Evolutionary conservation across 2,113 vertebrate genomes (phyloP), one percentile per base, ranked within the genome.

Genomic region (Thryonomys swinderianus): DNA sequence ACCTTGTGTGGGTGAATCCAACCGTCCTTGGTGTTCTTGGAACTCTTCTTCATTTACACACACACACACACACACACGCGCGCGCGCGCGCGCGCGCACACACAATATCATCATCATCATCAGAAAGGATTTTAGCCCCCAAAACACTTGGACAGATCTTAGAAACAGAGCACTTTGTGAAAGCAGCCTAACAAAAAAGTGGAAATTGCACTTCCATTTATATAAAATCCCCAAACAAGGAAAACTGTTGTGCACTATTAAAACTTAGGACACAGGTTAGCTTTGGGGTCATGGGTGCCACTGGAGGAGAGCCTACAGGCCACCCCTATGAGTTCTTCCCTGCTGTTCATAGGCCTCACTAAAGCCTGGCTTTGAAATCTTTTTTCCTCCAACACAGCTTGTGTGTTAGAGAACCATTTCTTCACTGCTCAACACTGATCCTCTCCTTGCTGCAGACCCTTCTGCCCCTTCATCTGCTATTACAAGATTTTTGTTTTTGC

Each of bases 361-460:
- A 8, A 76, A 83, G 45, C 53, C 80, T 57, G 74, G 18, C 40
- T 79, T 62, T 27, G 40, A 51, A 66, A n/a, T 42, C 59, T 37
- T 67, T 57, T 73, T n/a, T 4, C 10, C 45, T 74, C 16, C 8
- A 23, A 42, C 23, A 34, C 51, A 40, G 0, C 34, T 0, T 18
- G 11, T 57, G 37, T n/a, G 53, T 66, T 27, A 51, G 7, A 74
- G 20, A 71, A 85, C 12, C 42, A 69, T 20, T 17, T 32, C 13
- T n/a, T 51, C 12, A 8, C 12, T 34, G 10, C 55, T 88, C 20
- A 40, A 27, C 59, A 71, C 32, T 14, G 25, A n/a, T 32, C 37
- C 21, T 74, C 0, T 27, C 0, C 2, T 69, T 12, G 2, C 30
- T 55, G 53, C 2, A 1, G 1, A 32, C 7, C 25, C 37, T 57